Evolutionary conservation across 2,797 vertebrate species (phyloP).

Genomic region (Pangasius djambal): DNA sequence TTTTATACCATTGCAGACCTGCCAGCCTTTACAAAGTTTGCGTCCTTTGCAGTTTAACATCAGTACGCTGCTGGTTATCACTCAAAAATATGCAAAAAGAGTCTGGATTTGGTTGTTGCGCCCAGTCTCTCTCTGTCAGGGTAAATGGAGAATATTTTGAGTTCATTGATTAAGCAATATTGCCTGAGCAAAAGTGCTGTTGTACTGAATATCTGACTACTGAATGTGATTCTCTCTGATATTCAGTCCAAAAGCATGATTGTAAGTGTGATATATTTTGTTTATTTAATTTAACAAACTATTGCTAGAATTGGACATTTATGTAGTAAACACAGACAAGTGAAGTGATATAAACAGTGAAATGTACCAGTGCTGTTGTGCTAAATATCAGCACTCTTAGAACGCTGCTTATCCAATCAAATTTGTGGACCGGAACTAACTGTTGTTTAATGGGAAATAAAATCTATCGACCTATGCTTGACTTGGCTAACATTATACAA

Average conservation of each 20-base stretch:
- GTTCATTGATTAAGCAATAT: not conserved
- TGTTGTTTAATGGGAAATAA: not conserved
- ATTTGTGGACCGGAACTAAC: too few species aligned
- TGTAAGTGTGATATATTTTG: not conserved
- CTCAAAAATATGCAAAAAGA: not conserved
- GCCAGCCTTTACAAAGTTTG: not conserved
- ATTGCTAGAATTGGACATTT: not conserved
- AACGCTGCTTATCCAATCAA: too few species aligned
- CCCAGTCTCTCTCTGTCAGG: not conserved
- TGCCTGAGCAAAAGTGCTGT: not conserved
- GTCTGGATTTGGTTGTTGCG: not conserved
- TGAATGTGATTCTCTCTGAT: not conserved
- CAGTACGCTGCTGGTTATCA: not conserved
- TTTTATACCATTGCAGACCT: not conserved
- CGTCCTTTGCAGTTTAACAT: not conserved
- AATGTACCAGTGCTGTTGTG: not conserved
- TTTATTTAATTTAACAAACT: not conserved
- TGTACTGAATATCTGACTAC: too few species aligned
- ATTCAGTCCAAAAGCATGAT: not conserved
- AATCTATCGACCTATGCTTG: not conserved
- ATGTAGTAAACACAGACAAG: not conserved
- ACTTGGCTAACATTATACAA: not conserved
- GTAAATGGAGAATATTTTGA: not conserved
- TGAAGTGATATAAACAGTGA: not conserved
- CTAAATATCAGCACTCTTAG: not conserved